phyloP scores from a whole-genome alignment of 2,797 vertebrate species.

The Crenichthys baileyi region DNA sequence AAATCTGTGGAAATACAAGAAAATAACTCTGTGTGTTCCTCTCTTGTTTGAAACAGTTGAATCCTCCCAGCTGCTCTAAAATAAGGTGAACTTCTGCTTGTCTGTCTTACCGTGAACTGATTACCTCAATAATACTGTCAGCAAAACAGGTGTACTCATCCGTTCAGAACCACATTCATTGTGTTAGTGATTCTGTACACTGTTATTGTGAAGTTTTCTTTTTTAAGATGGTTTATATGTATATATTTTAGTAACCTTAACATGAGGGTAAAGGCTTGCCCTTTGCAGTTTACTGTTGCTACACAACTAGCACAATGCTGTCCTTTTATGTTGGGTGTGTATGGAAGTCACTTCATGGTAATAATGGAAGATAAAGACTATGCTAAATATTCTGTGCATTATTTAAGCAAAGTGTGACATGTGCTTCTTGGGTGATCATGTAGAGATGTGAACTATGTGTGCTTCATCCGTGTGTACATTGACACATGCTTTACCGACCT shows the following conservation, averaged over 20 bases:
- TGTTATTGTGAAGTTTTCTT: constrained; percentile 40
- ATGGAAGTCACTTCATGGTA: background rate
- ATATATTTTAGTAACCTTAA: constrained; percentile 45
- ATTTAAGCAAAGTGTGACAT: constrained; percentile 65
- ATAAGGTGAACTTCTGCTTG: constrained; percentile 35
- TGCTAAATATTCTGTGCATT: constrained; percentile 69
- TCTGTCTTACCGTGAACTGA: constrained; percentile 46
- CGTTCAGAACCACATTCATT: constrained; percentile 28
- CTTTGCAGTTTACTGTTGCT: constrained; percentile 51
- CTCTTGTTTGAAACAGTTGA: constrained; percentile 28
- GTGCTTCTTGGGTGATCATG: constrained; percentile 70
- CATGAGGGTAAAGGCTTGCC: constrained; percentile 31
- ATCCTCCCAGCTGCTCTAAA: constrained; percentile 22
- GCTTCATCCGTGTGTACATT: constrained; percentile 60
- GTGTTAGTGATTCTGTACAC: constrained; percentile 56
- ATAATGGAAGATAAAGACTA: constrained; percentile 43
- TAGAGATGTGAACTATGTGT: constrained; percentile 59
- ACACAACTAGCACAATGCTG: constrained; percentile 46
- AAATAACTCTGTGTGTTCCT: constrained; percentile 42
- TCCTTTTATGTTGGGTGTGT: constrained; percentile 52
- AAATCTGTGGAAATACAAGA: constrained; percentile 64
- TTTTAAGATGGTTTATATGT: constrained; percentile 27
- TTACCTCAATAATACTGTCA: constrained; percentile 61
- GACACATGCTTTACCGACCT: constrained; percentile 59
- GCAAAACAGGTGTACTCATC: constrained; percentile 21